A percentile compares a stretch with the other conserved stretches of the same genome.
These are phyloP conservation scores for Polydesmus complanatus DNA, from an alignment of 2,888 invertebrate genomes.

Conservation along the genomic window DNA sequence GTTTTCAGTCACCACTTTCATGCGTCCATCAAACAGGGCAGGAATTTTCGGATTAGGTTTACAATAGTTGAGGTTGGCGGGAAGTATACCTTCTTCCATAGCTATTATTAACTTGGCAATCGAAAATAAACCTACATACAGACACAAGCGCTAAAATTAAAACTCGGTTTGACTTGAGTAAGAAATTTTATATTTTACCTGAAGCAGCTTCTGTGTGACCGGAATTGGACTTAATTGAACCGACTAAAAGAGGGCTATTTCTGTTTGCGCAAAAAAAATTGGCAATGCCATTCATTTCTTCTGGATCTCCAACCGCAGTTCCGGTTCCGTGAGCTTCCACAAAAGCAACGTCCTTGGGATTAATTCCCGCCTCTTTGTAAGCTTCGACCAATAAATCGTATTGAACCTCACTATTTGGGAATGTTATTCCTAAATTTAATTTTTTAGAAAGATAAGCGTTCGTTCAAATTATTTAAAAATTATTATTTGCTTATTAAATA, in stretches of 20 bases:
- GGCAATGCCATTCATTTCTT: conserved; percentile 88
- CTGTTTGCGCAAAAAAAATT: conserved; percentile 78
- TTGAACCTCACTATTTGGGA: conserved; percentile 50
- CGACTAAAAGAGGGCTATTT: conserved; percentile 65
- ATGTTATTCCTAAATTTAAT: conserved; percentile 38
- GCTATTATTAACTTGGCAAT: conserved; percentile 81
- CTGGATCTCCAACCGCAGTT: conserved; percentile 93
- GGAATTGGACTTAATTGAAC: conserved; percentile 97
- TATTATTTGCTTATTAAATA: no score
- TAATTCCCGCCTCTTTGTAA: conserved; percentile 65
- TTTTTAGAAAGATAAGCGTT: no score
- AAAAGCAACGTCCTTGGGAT: conserved; percentile 70
- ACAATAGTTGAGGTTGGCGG: conserved; percentile 78
- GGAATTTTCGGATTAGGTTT: conserved; percentile 80
- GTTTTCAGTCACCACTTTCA: conserved; percentile 47
- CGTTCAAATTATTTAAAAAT: no score
- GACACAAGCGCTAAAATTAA: neutral
- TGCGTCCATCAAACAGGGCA: conserved; percentile 68
- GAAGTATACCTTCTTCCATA: conserved; percentile 79
- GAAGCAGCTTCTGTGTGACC: conserved; percentile 93
- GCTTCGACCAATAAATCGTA: conserved; percentile 50
- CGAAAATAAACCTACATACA: conserved; percentile 61
- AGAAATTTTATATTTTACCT: conserved; percentile 27
- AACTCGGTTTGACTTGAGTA: neutral
- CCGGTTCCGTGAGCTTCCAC: conserved; percentile 98